Evolutionary conservation across 2,888 invertebrate species (phyloP), one percentile per base, ranked within the genome.

Genomic region (Polylopha cassiicola): DNA sequence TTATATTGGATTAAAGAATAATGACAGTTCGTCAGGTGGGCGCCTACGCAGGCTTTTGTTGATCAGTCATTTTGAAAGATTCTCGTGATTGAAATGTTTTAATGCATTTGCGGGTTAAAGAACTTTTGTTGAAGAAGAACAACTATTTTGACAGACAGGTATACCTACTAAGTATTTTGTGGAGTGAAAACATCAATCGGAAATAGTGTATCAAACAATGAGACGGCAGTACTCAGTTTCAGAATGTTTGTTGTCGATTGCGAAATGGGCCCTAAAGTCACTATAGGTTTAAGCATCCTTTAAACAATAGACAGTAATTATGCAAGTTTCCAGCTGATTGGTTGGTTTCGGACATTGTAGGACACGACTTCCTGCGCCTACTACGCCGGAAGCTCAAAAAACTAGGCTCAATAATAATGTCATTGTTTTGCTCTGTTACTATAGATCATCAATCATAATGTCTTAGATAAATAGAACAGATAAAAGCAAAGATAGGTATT

Each of bases 1-100:
- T 43, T 43, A 43, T 34, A 14, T 43, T 38, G 20, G 38, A 43
- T 34, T 39, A 30, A 20, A 37, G 31, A 43, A 38, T 43, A 43
- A 43, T 43, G 38, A 43, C 38, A 42, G 43, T 37, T 24, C 18
- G 32, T 33, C 37, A 33, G 43, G 9, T 11, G 7, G 7, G 24
- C 7, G 38, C 38, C 38, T 31, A 38, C 38, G 38, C 33, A 9
- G 15, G 30, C 24, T 24, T 22, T 18, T 32, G 15, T 29, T 36
- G 36, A 36, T 41, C 29, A 24, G 26, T 15, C 9, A 29, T 33
- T 43, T 23, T 16, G 9, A 24, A 23, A 20, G 13, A 22, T 24
- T 33, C 9, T 26, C 7, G 15, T 30, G 24, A 26, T 30, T 30
- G 29, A 41, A 27, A 32, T 10, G 23, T 8, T 22, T 16, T 11